Conservation (phyloP, 2,888 invertebrate genomes). For the Ornithoptera alexandrae region DNA sequence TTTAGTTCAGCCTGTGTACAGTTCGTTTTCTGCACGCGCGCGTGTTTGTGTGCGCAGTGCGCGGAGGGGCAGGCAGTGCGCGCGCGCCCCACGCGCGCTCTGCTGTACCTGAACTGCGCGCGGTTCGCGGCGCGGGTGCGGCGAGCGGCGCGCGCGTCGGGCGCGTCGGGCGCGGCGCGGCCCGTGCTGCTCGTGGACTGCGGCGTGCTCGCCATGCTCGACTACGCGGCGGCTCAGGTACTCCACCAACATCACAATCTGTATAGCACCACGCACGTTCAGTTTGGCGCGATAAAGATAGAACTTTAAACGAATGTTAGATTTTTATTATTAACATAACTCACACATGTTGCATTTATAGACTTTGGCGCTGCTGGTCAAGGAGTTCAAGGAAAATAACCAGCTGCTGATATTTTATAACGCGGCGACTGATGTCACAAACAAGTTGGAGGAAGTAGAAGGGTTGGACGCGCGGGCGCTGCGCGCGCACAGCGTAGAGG, state of each 20-base stretch:
- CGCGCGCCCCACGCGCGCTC: slow-evolving; percentile 78
- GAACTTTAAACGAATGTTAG: too few species aligned
- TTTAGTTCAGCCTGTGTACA: too few species aligned
- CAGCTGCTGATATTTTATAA: slow-evolving; percentile 75
- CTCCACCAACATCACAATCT: background rate
- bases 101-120: slow-evolving; percentile 84
- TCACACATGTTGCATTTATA: slow-evolving; percentile 46
- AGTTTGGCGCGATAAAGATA: too few species aligned
- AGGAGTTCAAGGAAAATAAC: slow-evolving; percentile 73
- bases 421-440: slow-evolving; percentile 46
- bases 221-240: slow-evolving; percentile 84
- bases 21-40: background rate
- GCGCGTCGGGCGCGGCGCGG: slow-evolving; percentile 37
- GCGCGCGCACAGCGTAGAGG: slow-evolving; percentile 29
- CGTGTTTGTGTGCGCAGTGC: slow-evolving; percentile 63
- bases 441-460: slow-evolving; percentile 40
- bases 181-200: slow-evolving; percentile 82
- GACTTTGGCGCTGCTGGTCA: slow-evolving; percentile 79
- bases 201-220: slow-evolving; percentile 81
- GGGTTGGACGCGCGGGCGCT: slow-evolving; percentile 47
- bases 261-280: too few species aligned
- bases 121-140: slow-evolving; percentile 53
- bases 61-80: slow-evolving; percentile 31
- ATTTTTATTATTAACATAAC: too few species aligned
- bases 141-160: slow-evolving; percentile 44